Conservation (phyloP, 2,797 vertebrate species). For the Corythornis leucogaster region DNA sequence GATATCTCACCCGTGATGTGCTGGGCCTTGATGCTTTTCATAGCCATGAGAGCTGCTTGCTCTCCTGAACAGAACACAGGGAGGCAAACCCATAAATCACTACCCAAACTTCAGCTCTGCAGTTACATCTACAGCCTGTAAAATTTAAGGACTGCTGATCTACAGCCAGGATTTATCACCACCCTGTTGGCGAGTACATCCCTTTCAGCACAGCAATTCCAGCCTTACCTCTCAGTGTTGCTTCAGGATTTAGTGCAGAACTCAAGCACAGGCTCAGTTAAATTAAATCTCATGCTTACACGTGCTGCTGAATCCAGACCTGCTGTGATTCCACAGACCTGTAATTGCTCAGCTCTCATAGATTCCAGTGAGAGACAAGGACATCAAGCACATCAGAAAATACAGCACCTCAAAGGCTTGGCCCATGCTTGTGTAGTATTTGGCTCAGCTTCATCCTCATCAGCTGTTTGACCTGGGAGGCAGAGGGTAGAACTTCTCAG, state of each 20-base stretch:
- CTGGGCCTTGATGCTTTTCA: not conserved
- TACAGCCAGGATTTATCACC: not conserved
- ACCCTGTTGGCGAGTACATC: not conserved
- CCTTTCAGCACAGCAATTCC: not conserved
- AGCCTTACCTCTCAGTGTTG: not conserved
- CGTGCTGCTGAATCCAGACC: not conserved
- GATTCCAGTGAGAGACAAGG: not conserved
- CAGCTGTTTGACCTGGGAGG: not conserved
- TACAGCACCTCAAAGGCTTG: not conserved
- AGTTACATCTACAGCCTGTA: not conserved
- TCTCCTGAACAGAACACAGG: not conserved
- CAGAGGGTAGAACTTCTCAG: not conserved
- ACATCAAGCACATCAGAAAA: not conserved
- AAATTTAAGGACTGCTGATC: not conserved
- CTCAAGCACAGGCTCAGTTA: not conserved
- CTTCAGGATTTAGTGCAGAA: not conserved
- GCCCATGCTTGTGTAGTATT: fast-evolving
- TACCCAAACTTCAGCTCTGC: not conserved
- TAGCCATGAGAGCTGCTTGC: fast-evolving
- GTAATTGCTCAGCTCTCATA: not conserved
- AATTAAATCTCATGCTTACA: not conserved
- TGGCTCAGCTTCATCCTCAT: not conserved
- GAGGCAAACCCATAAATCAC: no score
- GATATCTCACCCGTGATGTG: fast-evolving
- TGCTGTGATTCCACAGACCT: not conserved